A percentile compares a stretch with the other conserved stretches of the same genome.
phyloP scores from a whole-genome alignment of 2,797 vertebrate genomes.

The Rhinophrynus dorsalis region DNA sequence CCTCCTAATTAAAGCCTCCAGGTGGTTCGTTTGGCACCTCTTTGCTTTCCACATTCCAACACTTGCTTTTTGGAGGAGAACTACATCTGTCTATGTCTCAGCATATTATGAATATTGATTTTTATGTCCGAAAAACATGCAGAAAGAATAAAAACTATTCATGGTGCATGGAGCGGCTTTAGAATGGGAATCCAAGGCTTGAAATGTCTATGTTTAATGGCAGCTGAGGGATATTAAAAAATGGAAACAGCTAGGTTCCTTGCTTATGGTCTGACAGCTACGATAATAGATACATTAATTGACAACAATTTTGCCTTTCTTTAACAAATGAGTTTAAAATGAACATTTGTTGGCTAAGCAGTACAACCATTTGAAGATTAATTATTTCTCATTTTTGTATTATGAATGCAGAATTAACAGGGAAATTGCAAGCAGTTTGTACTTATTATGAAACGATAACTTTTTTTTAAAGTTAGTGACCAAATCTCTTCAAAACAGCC shows the following conservation, averaged over 20 bases:
- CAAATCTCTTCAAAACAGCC: no score
- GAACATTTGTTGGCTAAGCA: background rate
- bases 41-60: background rate
- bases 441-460: no score
- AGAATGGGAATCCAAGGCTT: background rate
- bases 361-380: background rate
- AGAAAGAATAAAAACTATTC: slow-evolving; percentile 1
- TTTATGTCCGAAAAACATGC: background rate
- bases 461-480: no score
- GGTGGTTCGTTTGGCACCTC: slow-evolving; percentile 40
- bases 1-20: slow-evolving; percentile 45
- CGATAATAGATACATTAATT: background rate
- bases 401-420: background rate
- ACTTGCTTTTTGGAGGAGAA: slow-evolving; percentile 12
- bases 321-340: background rate
- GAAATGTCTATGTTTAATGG: background rate
- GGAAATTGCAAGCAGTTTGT: background rate
- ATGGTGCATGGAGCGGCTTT: background rate
- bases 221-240: slow-evolving; percentile 6
- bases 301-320: background rate
- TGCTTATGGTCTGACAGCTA: background rate
- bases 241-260: background rate
- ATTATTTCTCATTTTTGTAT: background rate
- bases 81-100: slow-evolving; percentile 25
- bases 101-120: slow-evolving; percentile 20